Conservation (phyloP, 2,888 invertebrate species). For the Sesamia inferens region DNA sequence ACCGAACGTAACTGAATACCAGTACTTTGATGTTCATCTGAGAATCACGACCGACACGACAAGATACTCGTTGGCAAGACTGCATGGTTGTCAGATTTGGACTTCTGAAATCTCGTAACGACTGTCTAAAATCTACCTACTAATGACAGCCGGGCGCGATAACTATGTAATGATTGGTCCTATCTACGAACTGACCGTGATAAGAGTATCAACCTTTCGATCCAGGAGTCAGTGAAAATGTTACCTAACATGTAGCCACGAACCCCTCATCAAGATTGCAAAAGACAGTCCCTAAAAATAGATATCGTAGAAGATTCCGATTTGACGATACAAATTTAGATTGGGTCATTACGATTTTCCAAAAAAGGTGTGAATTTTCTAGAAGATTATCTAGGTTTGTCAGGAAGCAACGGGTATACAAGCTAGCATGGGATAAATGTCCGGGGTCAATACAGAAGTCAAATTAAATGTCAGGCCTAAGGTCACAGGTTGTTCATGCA, state of each 20-base stretch:
- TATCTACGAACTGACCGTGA: neutral
- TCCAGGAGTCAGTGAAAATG: neutral
- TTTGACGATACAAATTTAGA: neutral
- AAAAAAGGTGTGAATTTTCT: neutral
- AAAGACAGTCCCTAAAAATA: neutral
- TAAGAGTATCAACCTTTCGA: neutral
- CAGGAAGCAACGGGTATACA: conserved; percentile 39
- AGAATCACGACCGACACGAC: neutral
- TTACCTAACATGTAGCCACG: neutral
- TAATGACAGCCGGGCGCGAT: neutral
- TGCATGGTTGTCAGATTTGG: neutral
- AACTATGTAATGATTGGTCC: neutral
- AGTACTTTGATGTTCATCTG: neutral
- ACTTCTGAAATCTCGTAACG: neutral
- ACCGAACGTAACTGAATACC: neutral
- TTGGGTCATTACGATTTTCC: neutral
- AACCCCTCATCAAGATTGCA: neutral
- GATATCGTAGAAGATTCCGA: neutral
- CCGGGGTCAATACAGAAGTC: conserved; percentile 80
- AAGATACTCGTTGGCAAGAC: neutral
- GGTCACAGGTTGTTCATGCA: conserved; percentile 80
- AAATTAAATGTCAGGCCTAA: conserved; percentile 77
- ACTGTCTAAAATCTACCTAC: neutral
- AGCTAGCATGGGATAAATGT: conserved; percentile 48
- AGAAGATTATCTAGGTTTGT: conserved; percentile 16